A percentile compares a stretch with the other conserved stretches of the same genome.
Conservation (phyloP, 1,140 invertebrate genomes). For the Sitobion miscanthi region DNA sequence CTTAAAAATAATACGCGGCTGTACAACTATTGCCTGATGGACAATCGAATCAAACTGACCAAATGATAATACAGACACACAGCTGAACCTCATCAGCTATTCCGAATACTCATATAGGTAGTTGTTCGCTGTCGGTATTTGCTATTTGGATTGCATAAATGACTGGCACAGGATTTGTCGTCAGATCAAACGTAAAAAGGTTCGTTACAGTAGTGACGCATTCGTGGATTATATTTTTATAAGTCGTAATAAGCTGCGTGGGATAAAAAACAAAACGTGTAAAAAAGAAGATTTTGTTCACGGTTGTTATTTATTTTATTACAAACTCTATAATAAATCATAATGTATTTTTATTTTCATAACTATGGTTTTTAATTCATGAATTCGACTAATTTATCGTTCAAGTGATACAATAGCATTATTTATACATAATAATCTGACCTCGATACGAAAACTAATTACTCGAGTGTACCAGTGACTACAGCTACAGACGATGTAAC, state of each 20-base stretch:
- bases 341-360: background rate
- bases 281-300: background rate
- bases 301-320: constrained; percentile 4
- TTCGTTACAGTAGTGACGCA: background rate
- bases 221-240: constrained; percentile 8
- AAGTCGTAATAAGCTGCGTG: background rate
- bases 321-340: background rate
- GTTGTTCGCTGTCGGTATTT: background rate
- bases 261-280: background rate
- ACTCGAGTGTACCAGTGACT: background rate
- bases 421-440: background rate
- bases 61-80: background rate
- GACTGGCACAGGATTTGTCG: background rate
- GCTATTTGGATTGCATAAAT: background rate
- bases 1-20: background rate
- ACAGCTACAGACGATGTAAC: background rate
- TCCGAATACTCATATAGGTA: background rate
- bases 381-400: background rate
- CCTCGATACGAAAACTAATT: background rate
- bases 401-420: background rate
- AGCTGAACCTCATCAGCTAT: background rate
- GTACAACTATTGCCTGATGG: background rate
- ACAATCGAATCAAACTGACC: background rate
- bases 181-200: background rate
- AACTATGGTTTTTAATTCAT: background rate